These are phyloP conservation scores for Archips xylosteana DNA, from an alignment of 2,888 invertebrate species.

Conservation along the genomic window DNA sequence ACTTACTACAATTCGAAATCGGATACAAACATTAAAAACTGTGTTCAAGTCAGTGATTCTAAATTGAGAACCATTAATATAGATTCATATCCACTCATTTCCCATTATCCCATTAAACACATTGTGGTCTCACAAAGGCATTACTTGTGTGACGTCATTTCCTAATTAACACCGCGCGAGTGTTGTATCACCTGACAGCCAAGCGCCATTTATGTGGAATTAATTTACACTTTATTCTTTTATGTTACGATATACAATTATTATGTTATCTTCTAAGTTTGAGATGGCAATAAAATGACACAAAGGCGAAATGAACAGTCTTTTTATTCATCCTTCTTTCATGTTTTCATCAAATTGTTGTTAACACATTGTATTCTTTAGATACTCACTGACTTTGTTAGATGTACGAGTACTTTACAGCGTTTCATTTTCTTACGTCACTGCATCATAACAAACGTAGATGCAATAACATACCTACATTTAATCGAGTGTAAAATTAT, in stretches of 20 bases:
- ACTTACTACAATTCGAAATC: neutral
- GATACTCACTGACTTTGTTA: conserved; percentile 2
- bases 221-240: conserved; percentile 48
- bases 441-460: neutral
- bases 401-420: neutral
- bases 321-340: conserved; percentile 29
- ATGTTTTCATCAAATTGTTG: conserved; percentile 34
- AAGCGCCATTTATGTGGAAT: conserved; percentile 45
- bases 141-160: conserved; percentile 36
- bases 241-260: conserved; percentile 32
- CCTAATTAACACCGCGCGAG: conserved; percentile 46
- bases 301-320: conserved; percentile 14
- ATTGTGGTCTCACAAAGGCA: conserved; percentile 20
- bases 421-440: neutral
- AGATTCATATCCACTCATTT: conserved; percentile 5
- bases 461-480: neutral
- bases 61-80: conserved; percentile 2
- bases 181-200: conserved; percentile 42
- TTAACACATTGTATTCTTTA: conserved; percentile 30
- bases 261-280: conserved; percentile 27
- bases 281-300: conserved; percentile 31
- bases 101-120: conserved; percentile 10
- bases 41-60: neutral
- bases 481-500: neutral
- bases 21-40: neutral